A percentile compares a stretch with the other conserved stretches of the same genome.
These are phyloP conservation scores for Pyrgus malvae DNA, from an alignment of 2,888 invertebrate genomes.

Conservation along the genomic window DNA sequence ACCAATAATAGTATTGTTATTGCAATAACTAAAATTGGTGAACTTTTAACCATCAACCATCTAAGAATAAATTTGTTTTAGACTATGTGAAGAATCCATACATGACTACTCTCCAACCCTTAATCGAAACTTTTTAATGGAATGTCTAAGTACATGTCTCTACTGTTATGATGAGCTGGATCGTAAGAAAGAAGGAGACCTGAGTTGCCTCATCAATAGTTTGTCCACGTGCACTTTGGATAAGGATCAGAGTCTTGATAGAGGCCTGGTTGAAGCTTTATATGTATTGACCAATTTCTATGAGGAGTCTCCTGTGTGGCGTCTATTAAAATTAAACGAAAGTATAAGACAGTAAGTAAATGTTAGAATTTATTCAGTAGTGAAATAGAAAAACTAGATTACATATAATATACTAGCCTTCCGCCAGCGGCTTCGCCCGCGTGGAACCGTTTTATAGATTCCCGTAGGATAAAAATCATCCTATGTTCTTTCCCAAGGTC, in stretches of 20 bases:
- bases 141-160: conserved; percentile 86
- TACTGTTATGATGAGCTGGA: conserved; percentile 77
- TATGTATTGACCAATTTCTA: conserved; percentile 86
- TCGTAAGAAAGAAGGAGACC: conserved; percentile 14
- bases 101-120: conserved; percentile 85
- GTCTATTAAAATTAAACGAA: conserved; percentile 5
- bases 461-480: too few relatives aligned
- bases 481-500: too few relatives aligned
- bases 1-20: too few relatives aligned
- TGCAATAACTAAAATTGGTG: too few relatives aligned
- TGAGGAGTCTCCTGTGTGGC: conserved; percentile 73
- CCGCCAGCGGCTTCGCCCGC: too few relatives aligned
- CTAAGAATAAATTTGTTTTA: too few relatives aligned
- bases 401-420: too few relatives aligned
- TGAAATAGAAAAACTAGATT: too few relatives aligned
- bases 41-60: too few relatives aligned
- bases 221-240: conserved; percentile 31
- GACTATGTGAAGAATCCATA: conserved; percentile 81
- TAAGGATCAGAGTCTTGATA: conserved; percentile 47
- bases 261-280: conserved; percentile 84
- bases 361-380: not conserved
- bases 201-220: conserved; percentile 18
- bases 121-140: conserved; percentile 86
- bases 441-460: too few relatives aligned
- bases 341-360: conserved; percentile 14